phyloP scores from a whole-genome alignment of 2,797 vertebrate genomes.

The Bovichtus variegatus region DNA sequence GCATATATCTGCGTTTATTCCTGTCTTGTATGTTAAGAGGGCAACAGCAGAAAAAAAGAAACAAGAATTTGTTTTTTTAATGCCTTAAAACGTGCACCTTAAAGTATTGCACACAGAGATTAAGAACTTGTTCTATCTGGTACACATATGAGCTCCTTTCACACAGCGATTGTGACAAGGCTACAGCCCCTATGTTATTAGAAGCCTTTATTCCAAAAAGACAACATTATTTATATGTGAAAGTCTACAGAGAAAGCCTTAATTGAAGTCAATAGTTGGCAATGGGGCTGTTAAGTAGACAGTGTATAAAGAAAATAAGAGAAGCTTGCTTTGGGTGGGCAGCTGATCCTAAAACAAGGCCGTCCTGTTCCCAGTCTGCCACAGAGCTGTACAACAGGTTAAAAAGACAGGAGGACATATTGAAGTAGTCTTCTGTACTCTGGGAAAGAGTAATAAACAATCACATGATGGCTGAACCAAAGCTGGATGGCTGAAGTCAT shows the following conservation, averaged over 20 bases:
- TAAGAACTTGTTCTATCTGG: background rate
- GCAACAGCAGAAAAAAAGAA: background rate
- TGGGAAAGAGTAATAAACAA: background rate
- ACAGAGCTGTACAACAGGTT: conserved; percentile 18
- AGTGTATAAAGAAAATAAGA: conserved; percentile 31
- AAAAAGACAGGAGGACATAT: background rate
- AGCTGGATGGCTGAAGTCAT: too few species aligned
- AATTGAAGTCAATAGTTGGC: background rate
- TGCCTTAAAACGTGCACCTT: background rate
- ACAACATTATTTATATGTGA: background rate
- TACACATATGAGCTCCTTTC: background rate
- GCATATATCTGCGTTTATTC: background rate
- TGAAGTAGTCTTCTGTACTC: background rate
- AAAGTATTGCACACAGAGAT: background rate
- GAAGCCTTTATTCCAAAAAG: background rate
- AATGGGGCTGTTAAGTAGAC: background rate
- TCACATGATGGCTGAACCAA: background rate
- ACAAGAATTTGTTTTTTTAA: background rate
- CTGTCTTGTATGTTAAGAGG: background rate
- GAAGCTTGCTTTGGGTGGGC: conserved; percentile 58
- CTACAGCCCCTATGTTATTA: too few species aligned
- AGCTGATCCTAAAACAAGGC: conserved; percentile 76
- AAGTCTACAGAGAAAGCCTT: background rate
- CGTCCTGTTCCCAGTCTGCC: conserved; percentile 74
- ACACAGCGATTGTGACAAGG: background rate